Evolutionary conservation across 1,140 invertebrate genomes (phyloP), one percentile per base, ranked within the genome.

Genomic region (Drosophila ironensis): DNA sequence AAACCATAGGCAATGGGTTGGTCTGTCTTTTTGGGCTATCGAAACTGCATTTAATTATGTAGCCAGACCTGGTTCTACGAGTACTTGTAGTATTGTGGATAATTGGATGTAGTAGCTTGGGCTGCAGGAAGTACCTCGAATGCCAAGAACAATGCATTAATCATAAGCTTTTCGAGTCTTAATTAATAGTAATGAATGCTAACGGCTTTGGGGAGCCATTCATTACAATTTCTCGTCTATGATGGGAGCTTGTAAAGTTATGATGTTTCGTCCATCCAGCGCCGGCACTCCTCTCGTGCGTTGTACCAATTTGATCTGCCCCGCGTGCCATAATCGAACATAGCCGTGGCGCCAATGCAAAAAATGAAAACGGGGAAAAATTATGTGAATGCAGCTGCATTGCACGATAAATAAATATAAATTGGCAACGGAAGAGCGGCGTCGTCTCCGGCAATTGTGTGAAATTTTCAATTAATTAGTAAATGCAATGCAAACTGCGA

Each of bases 381-480:
- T 46, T 63, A 47, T 7, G 14, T 7, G 16, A 17, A 37, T 37
- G 33, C 33, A 63, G 35, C 17, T 28, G 41, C 63, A 52, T 61
- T 48, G 51, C 35, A 16, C 56, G 54, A 82, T 82, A 73, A 81
- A 82, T 82, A 82, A 82, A 71, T 84, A 77, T 84, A 84, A 84
- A 84, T 78, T 78, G 75, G 78, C 68, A 67, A 28, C 70, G 73
- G 73, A 78, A 78, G 54, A 67, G 54, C 40, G 70, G 78, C 78
- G 69, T 69, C 73, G 51, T 74, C 73, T 74, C 78, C 73, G 61
- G 59, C 59, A 19, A 60, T 60, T 84, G 75, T 84, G 44, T 35
- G 64, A 51, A 54, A 71, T 84, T 84, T 84, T 84, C 78, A 84
- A 84, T 84, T 84, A 84, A 84, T 84, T 84, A 84, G 78, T 71